Base-by-base conservation (phyloP, 2,797 vertebrate genomes). In the Cyclura pinguis region DNA sequence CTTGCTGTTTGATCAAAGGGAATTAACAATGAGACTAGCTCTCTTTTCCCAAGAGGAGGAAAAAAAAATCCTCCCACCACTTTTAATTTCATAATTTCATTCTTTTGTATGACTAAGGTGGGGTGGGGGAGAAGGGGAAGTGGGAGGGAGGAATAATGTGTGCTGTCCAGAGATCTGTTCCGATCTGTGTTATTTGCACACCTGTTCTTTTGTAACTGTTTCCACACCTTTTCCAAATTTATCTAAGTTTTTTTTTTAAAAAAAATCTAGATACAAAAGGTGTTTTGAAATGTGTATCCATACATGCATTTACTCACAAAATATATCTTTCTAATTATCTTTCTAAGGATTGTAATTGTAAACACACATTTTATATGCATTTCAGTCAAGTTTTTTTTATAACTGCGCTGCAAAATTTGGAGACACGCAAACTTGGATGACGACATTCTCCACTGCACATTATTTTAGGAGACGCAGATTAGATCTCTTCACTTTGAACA, bases 1-100 rank as follows among this genome's bases (percentile, higher is more conserved):
- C 86, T 47, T 72, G 85, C 81, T 42, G 90, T 77, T 84, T 77
- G 89, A 87, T 87, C 72, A 90, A 90, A 90, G 59, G 69, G 85
- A 90, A 90, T 87, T 87, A 77, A 77, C 80, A 83, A 82, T 27
- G 80, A 38, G 50, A 69, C 72, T 84, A 78, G 72, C 85, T 84
- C 35, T 72, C 81, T 84, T 90, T 57, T 73, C 73, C 90, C 59
- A 35, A 67, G 59, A 84, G n/a, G 50, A 57, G 27, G 27, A 18
- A 20, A 18, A 55, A 64, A 24, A 85, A 55, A 9, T 8, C n/a
- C 47, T 32, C 3, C n/a, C 52, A 64, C 35, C 29, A 55, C 87
- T 91, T 69, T 91, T 47, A 91, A 59, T 84, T 27, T 78, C 22
- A 76, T 83, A 81, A 64, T 82, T 90, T 87, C 52, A 52, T 90